These are phyloP conservation scores for Babylonia areolata DNA, from an alignment of 1,140 invertebrate genomes.

Conservation along the genomic window DNA sequence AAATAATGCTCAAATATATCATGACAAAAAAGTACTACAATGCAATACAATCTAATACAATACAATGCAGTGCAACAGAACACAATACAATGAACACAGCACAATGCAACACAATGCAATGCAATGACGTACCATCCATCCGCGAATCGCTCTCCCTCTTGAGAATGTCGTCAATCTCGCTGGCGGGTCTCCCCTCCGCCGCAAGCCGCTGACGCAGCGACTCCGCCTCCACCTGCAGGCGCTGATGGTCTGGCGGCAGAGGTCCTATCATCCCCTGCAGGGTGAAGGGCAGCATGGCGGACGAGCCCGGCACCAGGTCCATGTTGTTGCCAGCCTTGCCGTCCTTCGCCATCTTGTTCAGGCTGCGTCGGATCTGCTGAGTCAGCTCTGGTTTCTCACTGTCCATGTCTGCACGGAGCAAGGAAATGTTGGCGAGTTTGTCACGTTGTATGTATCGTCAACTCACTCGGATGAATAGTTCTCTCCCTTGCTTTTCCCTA, in stretches of 20 bases:
- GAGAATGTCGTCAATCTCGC: constrained; percentile 52
- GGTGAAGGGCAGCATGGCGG: constrained; percentile 40
- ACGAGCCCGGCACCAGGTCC: constrained; percentile 23
- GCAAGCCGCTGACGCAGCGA: constrained; percentile 45
- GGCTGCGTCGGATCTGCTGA: constrained; percentile 53
- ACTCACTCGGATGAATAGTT: too few species aligned
- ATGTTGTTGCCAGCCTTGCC: constrained; percentile 38
- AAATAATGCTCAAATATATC: too few species aligned
- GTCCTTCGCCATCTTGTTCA: constrained; percentile 46
- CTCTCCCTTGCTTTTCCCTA: too few species aligned
- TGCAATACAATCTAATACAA: too few species aligned
- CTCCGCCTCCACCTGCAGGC: constrained; percentile 28
- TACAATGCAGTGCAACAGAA: too few species aligned
- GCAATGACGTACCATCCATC: constrained; percentile 51
- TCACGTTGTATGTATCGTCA: too few species aligned
- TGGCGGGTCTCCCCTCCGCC: constrained; percentile 53
- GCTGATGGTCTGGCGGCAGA: constrained; percentile 40
- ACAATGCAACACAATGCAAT: too few species aligned
- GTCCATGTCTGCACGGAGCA: constrained; percentile 48
- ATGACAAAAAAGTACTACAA: too few species aligned
- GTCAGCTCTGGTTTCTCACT: constrained; percentile 59
- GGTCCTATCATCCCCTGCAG: constrained; percentile 62
- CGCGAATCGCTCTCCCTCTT: constrained; percentile 53
- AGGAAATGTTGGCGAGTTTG: too few species aligned
- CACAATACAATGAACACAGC: too few species aligned